A percentile compares a stretch with the other conserved stretches of the same genome.
phyloP scores from a whole-genome alignment of 2,797 vertebrate genomes.

The Heteromormyrus szaboi region DNA sequence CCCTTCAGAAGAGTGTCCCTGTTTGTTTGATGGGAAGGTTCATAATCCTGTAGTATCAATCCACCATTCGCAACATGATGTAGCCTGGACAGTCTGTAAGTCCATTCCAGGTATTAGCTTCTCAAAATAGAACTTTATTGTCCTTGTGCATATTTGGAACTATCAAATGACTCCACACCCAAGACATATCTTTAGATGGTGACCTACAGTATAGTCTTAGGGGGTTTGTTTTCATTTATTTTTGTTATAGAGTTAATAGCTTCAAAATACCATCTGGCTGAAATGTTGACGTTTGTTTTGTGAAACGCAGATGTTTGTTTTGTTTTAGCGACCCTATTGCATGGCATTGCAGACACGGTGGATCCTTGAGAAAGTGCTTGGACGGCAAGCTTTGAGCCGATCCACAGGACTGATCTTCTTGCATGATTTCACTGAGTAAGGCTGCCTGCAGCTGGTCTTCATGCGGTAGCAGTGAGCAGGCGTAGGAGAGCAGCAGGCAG shows the following conservation, averaged over 20 bases:
- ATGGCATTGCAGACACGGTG: not conserved
- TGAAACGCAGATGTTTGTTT: not conserved
- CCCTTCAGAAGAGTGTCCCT: slow-evolving; percentile 54
- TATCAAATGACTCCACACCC: not conserved
- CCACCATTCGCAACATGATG: not conserved
- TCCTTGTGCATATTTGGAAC: not conserved
- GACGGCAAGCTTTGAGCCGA: not conserved
- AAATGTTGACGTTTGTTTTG: not conserved
- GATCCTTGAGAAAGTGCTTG: not conserved
- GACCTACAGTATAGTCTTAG: not conserved
- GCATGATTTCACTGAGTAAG: not conserved
- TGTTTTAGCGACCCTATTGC: not conserved
- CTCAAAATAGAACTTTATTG: not conserved
- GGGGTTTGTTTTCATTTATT: not conserved
- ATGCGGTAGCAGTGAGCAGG: not conserved
- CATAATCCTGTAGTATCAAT: slow-evolving; percentile 33
- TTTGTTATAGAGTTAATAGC: not conserved
- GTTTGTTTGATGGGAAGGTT: slow-evolving; percentile 53
- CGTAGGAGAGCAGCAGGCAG: not conserved
- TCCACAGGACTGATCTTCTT: not conserved
- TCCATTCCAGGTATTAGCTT: not conserved
- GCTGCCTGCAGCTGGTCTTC: not conserved
- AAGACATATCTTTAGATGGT: not conserved
- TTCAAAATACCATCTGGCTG: not conserved
- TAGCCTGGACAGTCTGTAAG: not conserved